Percentiles rank a stretch among this genome's conserved stretches.
These are phyloP conservation scores for Anas platyrhynchos DNA, from an alignment of 2,113 vertebrate species.

Conservation along the genomic window DNA sequence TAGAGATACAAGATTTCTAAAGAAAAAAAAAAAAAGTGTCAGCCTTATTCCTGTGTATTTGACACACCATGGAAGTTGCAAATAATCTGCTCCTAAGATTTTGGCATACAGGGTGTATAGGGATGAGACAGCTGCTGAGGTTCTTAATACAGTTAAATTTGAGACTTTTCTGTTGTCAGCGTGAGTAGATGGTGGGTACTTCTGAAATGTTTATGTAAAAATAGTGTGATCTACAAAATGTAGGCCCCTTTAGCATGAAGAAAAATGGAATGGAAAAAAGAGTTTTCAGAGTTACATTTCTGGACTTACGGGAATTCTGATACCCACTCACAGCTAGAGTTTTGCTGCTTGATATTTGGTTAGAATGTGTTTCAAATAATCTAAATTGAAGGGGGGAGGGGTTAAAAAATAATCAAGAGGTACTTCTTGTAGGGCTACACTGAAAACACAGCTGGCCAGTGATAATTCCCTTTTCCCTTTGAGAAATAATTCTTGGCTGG, in stretches of 20 bases:
- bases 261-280: not conserved
- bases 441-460: not conserved
- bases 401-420: not conserved
- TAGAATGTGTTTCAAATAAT: not conserved
- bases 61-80: not conserved
- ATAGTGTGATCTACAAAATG: not conserved
- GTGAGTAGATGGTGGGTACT: not conserved
- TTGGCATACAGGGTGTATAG: not conserved
- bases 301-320: not conserved
- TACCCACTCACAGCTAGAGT: not conserved
- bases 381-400: not conserved
- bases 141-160: not conserved
- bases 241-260: not conserved
- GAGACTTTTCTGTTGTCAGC: not conserved
- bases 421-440: rapidly evolving
- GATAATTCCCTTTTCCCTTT: not conserved
- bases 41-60: not conserved
- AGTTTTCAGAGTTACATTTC: not conserved
- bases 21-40: not conserved
- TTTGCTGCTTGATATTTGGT: not conserved
- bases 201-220: not conserved
- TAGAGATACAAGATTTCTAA: not conserved
- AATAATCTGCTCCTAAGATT: not conserved
- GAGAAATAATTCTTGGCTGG: slow-evolving; percentile 1
- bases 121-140: not conserved